Evolutionary conservation across 2,888 invertebrate genomes (phyloP), one percentile per base, ranked within the genome.

Genomic region (Trachelus troglodyta): DNA sequence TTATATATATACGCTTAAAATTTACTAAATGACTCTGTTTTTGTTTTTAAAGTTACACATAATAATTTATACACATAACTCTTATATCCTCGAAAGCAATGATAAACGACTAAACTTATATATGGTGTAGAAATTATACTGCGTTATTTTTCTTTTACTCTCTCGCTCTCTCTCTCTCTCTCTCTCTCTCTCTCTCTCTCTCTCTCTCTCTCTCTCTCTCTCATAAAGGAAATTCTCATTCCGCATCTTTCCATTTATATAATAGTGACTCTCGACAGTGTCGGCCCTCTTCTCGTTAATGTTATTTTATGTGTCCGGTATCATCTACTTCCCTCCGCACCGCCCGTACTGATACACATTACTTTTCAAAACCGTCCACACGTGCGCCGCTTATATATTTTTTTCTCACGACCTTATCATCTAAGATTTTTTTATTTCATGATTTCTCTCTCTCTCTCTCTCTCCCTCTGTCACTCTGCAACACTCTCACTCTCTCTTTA

Each of bases 51-150:
- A 87, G 87, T 88, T 88, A 89, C 88, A 89, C 88, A 87, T 89
- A 87, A 84, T 88, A 87, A 88, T 89, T 88, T 87, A 87, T 88
- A 89, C 88, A 88, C 85, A 88, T 86, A 88, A 88, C 85, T 87
- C 81, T 86, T 85, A 86, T 87, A 87, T 87, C 86, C 84, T 86
- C 83, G 84, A 89, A 89, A 88, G 87, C 87, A 89, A 87, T 87
- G 83, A 81, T 88, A 87, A 88, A 88, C 86, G 85, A 85, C 85
- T 86, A 87, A 86, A 88, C 85, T 88, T 87, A 85, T 82, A 84
- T 82, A 85, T 85, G 87, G 81, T 84, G 83, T 84, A 88, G 82
- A 88, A 87, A 88, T 87, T 85, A 85, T 87, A 87, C 84, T 84
- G 82, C 81, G 73, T 79, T 78, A 79, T 80, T 81, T 77, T 81